These are phyloP conservation scores for Clarias laeviceps DNA, from an alignment of 2,797 vertebrate genomes.

Conservation along the genomic window DNA sequence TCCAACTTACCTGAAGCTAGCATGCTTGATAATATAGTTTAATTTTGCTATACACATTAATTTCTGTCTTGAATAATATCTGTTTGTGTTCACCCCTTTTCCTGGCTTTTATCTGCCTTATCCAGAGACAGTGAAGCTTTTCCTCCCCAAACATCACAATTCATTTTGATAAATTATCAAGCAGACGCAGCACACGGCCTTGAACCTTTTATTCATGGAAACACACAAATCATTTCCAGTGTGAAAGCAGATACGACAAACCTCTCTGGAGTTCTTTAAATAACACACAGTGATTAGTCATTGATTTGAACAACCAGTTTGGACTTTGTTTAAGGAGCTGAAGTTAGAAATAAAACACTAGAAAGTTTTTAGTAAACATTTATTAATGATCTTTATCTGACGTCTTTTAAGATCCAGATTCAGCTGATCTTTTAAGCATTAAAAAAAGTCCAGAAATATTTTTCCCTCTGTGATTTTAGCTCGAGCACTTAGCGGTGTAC, in stretches of 20 bases:
- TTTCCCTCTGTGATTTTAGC: neutral
- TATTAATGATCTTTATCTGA: neutral
- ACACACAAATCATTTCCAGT: neutral
- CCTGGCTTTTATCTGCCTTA: neutral
- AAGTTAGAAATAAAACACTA: neutral
- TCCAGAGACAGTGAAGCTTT: neutral
- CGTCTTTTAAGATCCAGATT: neutral
- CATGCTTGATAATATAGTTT: no score
- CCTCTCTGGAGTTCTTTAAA: neutral
- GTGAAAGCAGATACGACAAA: neutral
- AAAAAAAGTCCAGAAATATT: neutral
- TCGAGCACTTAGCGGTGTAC: conserved; percentile 16
- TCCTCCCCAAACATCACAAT: neutral
- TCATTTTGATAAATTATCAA: neutral
- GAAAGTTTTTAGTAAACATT: neutral
- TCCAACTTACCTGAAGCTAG: neutral
- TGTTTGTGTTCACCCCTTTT: neutral
- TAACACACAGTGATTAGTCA: neutral
- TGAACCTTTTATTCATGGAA: neutral
- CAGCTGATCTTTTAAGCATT: neutral
- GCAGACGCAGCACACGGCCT: neutral
- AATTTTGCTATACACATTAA: neutral
- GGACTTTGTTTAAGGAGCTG: neutral
- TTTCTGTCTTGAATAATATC: neutral
- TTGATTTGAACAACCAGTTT: neutral